Evolutionary conservation across 2,888 invertebrate species (phyloP), one percentile per base, ranked within the genome.

Genomic region (Heliconius cydno): DNA sequence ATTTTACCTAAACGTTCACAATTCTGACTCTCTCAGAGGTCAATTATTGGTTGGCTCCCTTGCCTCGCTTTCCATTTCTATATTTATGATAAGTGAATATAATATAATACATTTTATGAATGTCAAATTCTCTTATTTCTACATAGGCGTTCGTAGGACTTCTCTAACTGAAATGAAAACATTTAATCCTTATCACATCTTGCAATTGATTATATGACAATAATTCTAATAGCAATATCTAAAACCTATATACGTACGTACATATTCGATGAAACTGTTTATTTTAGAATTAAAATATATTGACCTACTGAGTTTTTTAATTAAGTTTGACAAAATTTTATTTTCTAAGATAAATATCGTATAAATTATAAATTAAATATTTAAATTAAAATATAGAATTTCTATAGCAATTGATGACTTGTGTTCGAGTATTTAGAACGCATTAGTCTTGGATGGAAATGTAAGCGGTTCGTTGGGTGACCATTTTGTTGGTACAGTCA

Each of bases 401-500:
- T 30, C 19, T 66, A 30, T 75, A 63, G 41, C 13, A 79, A 60
- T 22, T 68, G 41, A 75, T 67, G 41, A 68, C 67, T 66, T 63
- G 52, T 60, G 46, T 57, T 70, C 13, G 30, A 60, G 75, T 30
- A 81, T 77, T 57, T 81, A 67, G 79, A 77, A 76, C 72, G 67
- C 68, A 25, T 80, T 80, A 71, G 68, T 52, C 52, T 76, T n/a
- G 60, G 68, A 65, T 30, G 63, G 30, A 66, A 78, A 73, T 79
- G 73, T 76, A 72, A 79, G 74, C 75, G 30, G 66, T 46, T 60
- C 60, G 38, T 60, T 67, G 30, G 30, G 79, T 63, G 77, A 77
- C 76, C 76, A 79, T 79, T 79, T 77, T 77, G 65, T 79, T 77
- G 63, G 77, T 77, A 73, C 78, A 46, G 57, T 30, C 80, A 73